Conservation (phyloP, 2,113 vertebrate species). For the Coturnix japonica region DNA sequence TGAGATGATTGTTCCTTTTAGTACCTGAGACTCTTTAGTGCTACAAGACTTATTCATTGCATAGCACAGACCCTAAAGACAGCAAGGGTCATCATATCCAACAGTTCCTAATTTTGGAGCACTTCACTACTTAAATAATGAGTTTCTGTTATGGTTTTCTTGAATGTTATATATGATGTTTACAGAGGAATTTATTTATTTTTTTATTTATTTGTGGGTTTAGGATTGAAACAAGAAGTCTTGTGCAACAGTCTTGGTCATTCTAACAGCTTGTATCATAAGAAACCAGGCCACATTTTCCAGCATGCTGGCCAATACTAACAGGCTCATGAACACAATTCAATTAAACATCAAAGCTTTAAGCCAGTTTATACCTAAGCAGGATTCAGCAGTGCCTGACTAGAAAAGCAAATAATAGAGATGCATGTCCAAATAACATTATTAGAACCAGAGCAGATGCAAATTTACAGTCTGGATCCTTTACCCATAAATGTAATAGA, state of each 20-base stretch:
- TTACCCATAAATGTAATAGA: neutral
- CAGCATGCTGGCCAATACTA: neutral
- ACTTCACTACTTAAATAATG: neutral
- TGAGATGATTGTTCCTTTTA: neutral
- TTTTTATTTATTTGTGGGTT: neutral
- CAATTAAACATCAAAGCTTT: constrained; percentile 50
- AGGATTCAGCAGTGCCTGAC: neutral
- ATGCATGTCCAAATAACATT: neutral
- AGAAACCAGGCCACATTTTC: neutral
- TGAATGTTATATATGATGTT: neutral
- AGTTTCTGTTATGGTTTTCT: neutral
- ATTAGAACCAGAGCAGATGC: constrained; percentile 32
- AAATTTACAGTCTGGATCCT: neutral
- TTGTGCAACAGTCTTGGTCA: neutral
- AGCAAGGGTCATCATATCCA: neutral
- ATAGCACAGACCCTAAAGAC: neutral
- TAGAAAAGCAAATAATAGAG: constrained; percentile 16
- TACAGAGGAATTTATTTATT: neutral
- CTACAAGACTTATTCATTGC: neutral
- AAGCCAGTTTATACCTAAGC: constrained; percentile 13
- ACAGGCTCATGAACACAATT: neutral
- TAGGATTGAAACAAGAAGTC: neutral
- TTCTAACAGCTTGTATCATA: neutral
- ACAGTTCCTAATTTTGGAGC: neutral
- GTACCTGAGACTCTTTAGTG: neutral